A percentile compares a stretch with the other conserved stretches of the same genome.
phyloP scores from a whole-genome alignment of 2,888 invertebrate species.

The Agrilus cyanescens region DNA sequence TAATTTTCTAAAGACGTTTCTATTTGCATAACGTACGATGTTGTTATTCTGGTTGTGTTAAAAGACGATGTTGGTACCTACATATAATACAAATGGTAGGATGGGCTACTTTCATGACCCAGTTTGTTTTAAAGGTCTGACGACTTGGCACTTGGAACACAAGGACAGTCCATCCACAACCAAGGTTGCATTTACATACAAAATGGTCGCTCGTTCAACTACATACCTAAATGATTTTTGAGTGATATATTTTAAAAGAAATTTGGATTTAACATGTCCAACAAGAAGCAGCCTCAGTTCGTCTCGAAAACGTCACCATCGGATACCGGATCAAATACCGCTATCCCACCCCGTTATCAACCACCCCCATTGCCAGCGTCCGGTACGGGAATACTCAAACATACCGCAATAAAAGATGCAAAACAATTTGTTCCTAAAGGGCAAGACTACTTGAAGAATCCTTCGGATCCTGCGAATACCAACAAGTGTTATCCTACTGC shows the following conservation, averaged over 20 bases:
- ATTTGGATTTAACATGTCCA: slow-evolving; percentile 31
- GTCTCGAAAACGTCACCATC: slow-evolving; percentile 27
- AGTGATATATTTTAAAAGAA: slow-evolving; percentile 10
- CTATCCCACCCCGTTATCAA: slow-evolving; percentile 65
- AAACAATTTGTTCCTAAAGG: slow-evolving; percentile 28
- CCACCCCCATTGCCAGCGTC: slow-evolving; percentile 57
- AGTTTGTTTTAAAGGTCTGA: slow-evolving; percentile 30
- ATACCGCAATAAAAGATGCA: slow-evolving; percentile 37
- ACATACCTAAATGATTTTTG: no score
- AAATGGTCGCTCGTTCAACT: slow-evolving; percentile 9
- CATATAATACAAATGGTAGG: background rate
- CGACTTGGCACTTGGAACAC: slow-evolving; percentile 16
- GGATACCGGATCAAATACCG: slow-evolving; percentile 20
- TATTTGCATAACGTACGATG: no score
- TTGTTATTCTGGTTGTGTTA: no score
- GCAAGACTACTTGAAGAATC: slow-evolving; percentile 20
- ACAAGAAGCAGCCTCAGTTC: slow-evolving; percentile 34
- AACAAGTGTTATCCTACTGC: slow-evolving; percentile 17
- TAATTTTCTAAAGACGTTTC: no score
- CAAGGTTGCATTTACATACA: slow-evolving; percentile 13
- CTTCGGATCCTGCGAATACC: slow-evolving; percentile 19
- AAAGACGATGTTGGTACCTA: background rate
- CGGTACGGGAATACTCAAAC: slow-evolving; percentile 51
- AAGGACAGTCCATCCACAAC: slow-evolving; percentile 19
- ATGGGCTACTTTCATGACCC: slow-evolving; percentile 27